Base-by-base conservation (phyloP, 2,797 vertebrate species). In the Lagorchestes hirsutus region DNA sequence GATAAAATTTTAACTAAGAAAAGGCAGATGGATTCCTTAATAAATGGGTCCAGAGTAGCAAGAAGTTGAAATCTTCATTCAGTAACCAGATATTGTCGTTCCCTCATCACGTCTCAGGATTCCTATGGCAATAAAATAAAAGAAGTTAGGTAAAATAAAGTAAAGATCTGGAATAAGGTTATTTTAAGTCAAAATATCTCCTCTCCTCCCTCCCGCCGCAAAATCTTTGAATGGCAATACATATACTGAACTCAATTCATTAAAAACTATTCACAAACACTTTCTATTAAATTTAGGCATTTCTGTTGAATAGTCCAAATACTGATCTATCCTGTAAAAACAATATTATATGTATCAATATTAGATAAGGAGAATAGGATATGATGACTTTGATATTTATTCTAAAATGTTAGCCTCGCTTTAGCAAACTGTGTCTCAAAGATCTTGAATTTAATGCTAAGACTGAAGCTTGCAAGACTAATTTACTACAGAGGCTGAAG, bases 41-140 rank as follows among this genome's bases (percentile, higher is more conserved):
- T 95, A 97, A 54, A 90, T 0, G 55, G 74, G 91, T 97, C 91
- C 96, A 91, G 27, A 55, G 94, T 46, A 97, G 96, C 55, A 56
- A 95, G 96, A 92, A 96, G 98, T 96, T 57, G 56, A 92, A 93
- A 93, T 91, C 96, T 97, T 98, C 97, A 98, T 97, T 67, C 96
- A 98, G 90, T 93, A 96, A 28, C 54, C 22, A 94, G 95, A 54
- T 95, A 50, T 94, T 97, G 96, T 94, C 97, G 96, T 95, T 31
- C 97, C 98, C 98, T 98, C 98, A 97, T 98, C 96, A 96, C 93
- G 91, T n/a, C 93, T 24, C 96, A 96, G 97, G 90, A 95, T 91
- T 97, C 98, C 98, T 98, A 98, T 96, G 96, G 95, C 97, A 96
- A 94, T 67, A 94, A 96, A 93, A 97, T 90, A 90, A 91, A 56